Evolutionary conservation across 2,113 vertebrate species (phyloP), one percentile per base, ranked within the genome.

Genomic region (Lophius piscatorius): DNA sequence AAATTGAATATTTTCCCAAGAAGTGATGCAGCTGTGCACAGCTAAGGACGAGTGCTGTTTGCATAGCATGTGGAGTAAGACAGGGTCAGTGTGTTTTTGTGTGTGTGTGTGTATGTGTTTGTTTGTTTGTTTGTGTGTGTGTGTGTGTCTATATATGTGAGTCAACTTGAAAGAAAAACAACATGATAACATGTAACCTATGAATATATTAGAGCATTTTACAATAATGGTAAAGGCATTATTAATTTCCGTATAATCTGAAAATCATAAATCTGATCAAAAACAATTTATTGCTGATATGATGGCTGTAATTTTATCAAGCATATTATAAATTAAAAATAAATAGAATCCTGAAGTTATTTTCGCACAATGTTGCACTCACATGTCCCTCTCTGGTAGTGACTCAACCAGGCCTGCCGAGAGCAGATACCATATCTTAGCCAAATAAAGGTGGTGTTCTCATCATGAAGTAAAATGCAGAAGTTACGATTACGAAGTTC

Each of bases 1-100:
- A 82, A 89, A 91, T 85, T 84, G 78, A 90, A 88, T 87, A 83
- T 87, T 89, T 91, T 86, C 81, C 86, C 76, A 83, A 89, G 91
- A 84, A 84, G 78, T 80, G 84, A 80, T 86, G 82, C 87, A 89
- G 81, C 88, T 80, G 82, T 66, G 85, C 76, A 81, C 78, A 74
- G 83, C 87, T 83, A 89, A 90, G 80, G 70, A 77, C 67, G 9
- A 75, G 70, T 82, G 74, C 56, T 70, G 78, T 83, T 79, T 78
- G 81, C 66, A 69, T 63, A 76, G 64, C 71, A 70, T 60, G 78
- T 81, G 84, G 63, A 71, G 55, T 21, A 46, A 82, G 72, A 68
- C 63, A 22, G 57, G 46, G 51, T 34, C 20, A 3, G 13, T 1
- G 48, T 36, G 22, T 40, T 29, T 61, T 44, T 50, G 46, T 55